Conservation (phyloP, 2,797 vertebrate genomes). For the Caiman crocodilus region DNA sequence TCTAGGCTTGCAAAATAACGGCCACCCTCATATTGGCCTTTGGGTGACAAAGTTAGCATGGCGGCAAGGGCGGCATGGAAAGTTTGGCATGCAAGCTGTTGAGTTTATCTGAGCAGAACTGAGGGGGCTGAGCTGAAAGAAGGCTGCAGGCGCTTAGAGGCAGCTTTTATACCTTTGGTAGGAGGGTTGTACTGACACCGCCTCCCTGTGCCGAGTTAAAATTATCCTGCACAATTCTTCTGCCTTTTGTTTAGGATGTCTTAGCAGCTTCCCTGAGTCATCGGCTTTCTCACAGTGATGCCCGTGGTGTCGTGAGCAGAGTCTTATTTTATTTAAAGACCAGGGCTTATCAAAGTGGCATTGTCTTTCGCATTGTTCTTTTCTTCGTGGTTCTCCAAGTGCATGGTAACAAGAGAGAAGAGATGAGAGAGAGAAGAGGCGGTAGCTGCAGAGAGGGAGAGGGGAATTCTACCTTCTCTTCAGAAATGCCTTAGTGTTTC, state of each 20-base stretch:
- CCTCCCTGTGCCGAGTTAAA: not conserved
- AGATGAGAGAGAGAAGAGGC: not conserved
- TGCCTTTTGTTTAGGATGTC: not conserved
- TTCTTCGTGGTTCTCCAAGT: not conserved
- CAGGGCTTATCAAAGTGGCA: not conserved
- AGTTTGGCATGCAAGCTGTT: not conserved
- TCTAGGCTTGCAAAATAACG: not conserved
- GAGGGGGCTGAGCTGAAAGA: not conserved
- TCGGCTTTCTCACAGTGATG: not conserved
- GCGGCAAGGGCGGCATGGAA: too few species aligned
- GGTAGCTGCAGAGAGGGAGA: not conserved
- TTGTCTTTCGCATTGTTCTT: not conserved
- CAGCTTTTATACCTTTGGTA: not conserved
- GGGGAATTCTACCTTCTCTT: not conserved
- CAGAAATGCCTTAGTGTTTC: not conserved
- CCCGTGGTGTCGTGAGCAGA: not conserved
- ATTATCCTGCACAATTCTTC: not conserved
- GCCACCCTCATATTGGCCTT: not conserved
- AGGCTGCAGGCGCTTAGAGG: not conserved
- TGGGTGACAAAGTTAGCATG: too few species aligned
- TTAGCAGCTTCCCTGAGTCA: not conserved
- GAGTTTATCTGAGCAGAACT: not conserved
- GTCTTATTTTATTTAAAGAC: not conserved
- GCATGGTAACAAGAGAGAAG: not conserved
- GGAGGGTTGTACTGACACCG: not conserved